These are phyloP conservation scores for Porites rus DNA, from an alignment of 92 coral and sea anemone genomes.

Conservation along the genomic window DNA sequence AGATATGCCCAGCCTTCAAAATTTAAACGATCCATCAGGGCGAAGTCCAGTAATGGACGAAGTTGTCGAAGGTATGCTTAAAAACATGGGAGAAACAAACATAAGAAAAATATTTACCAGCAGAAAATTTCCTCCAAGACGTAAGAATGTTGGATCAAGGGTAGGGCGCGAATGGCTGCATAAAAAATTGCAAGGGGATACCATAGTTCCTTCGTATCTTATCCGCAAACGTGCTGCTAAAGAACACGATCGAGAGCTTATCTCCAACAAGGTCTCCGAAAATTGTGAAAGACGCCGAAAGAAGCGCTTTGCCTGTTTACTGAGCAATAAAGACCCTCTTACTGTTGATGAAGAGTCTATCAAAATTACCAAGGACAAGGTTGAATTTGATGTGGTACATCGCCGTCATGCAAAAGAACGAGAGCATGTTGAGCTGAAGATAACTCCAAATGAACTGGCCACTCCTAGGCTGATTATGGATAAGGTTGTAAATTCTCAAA, in stretches of 20 bases:
- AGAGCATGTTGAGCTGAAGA: constrained; percentile 10
- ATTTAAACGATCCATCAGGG: too few species aligned
- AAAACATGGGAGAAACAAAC: background rate
- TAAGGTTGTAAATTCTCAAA: constrained; percentile 1
- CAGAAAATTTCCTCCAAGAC: constrained; percentile 21
- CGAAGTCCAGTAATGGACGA: constrained; percentile 30
- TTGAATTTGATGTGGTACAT: constrained; percentile 44
- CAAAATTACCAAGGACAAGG: constrained; percentile 22
- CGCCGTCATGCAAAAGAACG: constrained; percentile 52
- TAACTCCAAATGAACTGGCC: constrained; percentile 29
- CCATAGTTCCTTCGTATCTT: constrained; percentile 34
- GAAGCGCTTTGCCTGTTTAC: constrained; percentile 25
- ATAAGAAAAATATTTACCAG: constrained; percentile 15
- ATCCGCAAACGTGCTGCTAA: constrained; percentile 34
- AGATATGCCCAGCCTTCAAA: background rate
- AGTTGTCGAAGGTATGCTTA: background rate
- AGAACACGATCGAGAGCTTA: constrained; percentile 24
- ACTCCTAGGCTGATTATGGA: constrained; percentile 46
- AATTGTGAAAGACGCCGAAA: background rate
- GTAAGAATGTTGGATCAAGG: constrained; percentile 7
- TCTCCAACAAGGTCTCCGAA: too few species aligned
- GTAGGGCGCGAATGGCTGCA: constrained; percentile 29
- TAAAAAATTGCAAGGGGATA: background rate
- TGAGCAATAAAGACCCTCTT: constrained; percentile 4
- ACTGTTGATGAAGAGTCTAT: constrained; percentile 58